Base-by-base conservation (phyloP, 37 sponge, comb jelly and placozoan species). In the Cliona cf. orientalis region DNA sequence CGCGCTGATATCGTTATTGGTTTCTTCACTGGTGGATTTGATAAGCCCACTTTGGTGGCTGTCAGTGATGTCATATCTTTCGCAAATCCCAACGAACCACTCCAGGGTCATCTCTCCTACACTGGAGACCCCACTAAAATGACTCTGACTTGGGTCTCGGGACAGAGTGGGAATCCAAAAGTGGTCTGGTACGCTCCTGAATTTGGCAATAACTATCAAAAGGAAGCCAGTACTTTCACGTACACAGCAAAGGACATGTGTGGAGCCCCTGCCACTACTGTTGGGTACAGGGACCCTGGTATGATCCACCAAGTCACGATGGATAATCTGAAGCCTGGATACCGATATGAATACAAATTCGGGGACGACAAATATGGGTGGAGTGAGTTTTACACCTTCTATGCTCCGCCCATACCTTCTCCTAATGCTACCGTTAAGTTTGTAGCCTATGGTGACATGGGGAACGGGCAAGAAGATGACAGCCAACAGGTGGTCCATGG, bases 161-260 rank as follows among this genome's bases (percentile, higher is more conserved):
- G n/a, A n/a, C n/a, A n/a, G n/a, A n/a, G n/a, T n/a, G n/a, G n/a
- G n/a, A n/a, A n/a, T n/a, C n/a, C n/a, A n/a, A n/a, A n/a, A n/a
- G n/a, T n/a, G n/a, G n/a, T n/a, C n/a, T n/a, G n/a, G n/a, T n/a
- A n/a, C n/a, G n/a, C n/a, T n/a, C n/a, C n/a, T n/a, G n/a, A n/a
- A n/a, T n/a, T 72, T 76, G 79, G 23, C 11, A 17, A 11, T 19
- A 19, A 17, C 55, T 19, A 49, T 49, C 55, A 49, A 11, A 19
- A 49, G 14, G 41, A 75, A 59, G 90, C 90, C 0, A 74, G 29
- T 12, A 67, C 40, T 19, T 64, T 62, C 42, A 92, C 71, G 19
- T 92, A 92, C 79, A 71, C 78, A n/a, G 78, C 68, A 11, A 53
- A 58, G 28, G 93, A 92, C 37, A 78, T 92, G 85, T 92, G 93